Percentiles rank a stretch among this genome's conserved stretches.
Conservation (phyloP, 2,797 vertebrate genomes). For the Gadopsis marmoratus region DNA sequence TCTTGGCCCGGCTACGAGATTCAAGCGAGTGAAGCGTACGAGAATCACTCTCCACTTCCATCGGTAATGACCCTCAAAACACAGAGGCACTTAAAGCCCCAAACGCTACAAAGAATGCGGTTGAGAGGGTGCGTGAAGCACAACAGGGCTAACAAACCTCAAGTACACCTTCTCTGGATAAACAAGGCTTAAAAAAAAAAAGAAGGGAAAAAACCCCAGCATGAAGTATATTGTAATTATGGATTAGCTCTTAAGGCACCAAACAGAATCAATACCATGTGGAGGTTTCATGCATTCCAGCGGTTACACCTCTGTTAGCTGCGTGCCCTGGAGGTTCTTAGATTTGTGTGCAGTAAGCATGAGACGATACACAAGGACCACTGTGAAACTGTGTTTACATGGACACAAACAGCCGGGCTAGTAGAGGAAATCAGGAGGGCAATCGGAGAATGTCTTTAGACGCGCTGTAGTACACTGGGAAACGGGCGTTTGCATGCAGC, state of each 20-base stretch:
- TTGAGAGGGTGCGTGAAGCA: slow-evolving; percentile 32
- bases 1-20: slow-evolving; percentile 29
- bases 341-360: neutral
- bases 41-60: slow-evolving; percentile 52
- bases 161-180: neutral
- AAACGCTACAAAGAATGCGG: slow-evolving; percentile 29
- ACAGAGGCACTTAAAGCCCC: slow-evolving; percentile 58
- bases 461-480: neutral
- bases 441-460: slow-evolving; percentile 11
- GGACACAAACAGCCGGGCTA: neutral
- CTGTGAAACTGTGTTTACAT: neutral
- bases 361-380: neutral
- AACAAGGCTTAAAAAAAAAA: neutral
- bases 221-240: neutral
- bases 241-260: slow-evolving; percentile 25
- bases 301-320: neutral
- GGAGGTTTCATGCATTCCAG: neutral
- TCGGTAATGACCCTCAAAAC: slow-evolving; percentile 66
- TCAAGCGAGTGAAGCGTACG: slow-evolving; percentile 33
- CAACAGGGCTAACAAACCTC: slow-evolving; percentile 12
- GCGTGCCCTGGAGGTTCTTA: slow-evolving; percentile 4
- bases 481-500: neutral
- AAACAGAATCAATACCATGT: slow-evolving; percentile 31
- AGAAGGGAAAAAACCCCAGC: neutral
- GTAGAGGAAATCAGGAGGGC: neutral